These are phyloP conservation scores for Spinibarbus caldwelli DNA, from an alignment of 2,797 vertebrate species.

Conservation along the genomic window DNA sequence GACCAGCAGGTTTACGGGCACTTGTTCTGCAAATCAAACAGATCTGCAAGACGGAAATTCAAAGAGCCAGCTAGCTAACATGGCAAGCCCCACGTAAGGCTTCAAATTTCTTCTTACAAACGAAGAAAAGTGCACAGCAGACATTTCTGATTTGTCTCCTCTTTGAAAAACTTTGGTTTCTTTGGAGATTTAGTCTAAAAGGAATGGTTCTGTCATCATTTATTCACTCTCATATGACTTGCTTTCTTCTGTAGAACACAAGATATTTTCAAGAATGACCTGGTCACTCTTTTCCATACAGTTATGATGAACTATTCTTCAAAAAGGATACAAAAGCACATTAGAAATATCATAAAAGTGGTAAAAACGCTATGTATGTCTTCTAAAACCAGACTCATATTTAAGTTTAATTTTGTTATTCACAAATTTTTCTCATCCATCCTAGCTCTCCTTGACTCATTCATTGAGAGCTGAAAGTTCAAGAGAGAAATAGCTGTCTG, in stretches of 20 bases:
- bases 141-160: background rate
- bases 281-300: background rate
- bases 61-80: slow-evolving; percentile 29
- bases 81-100: background rate
- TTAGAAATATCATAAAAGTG: background rate
- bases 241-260: background rate
- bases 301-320: background rate
- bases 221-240: background rate
- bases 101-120: slow-evolving; percentile 25
- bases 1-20: slow-evolving; percentile 30
- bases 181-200: background rate
- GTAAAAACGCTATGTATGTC: background rate
- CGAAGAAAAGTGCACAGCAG: slow-evolving; percentile 28
- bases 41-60: slow-evolving; percentile 49
- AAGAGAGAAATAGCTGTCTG: background rate
- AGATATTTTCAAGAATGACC: background rate
- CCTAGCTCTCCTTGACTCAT: background rate
- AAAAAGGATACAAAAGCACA: background rate
- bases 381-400: background rate
- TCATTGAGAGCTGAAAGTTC: background rate
- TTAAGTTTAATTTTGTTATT: background rate
- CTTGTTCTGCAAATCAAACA: slow-evolving; percentile 30
- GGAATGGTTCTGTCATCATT: background rate
- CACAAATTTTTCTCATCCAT: background rate
- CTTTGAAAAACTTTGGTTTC: background rate